These are phyloP conservation scores for Axis porcinus DNA, from an alignment of 2,113 vertebrate species.

Conservation along the genomic window DNA sequence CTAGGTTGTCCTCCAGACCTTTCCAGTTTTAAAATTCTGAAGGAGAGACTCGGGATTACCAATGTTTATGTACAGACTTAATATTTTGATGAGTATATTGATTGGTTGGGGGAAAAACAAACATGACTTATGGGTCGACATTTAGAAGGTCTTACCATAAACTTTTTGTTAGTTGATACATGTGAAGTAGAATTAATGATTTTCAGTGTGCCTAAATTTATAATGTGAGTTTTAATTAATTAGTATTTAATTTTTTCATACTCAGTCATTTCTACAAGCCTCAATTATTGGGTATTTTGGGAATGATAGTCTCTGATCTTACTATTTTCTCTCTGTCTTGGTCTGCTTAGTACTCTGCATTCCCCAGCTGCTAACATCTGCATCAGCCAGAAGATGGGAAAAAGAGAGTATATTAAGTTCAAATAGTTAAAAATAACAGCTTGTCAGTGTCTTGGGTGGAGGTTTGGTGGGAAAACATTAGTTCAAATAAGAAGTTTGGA, in stretches of 20 bases:
- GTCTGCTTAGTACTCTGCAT: not conserved
- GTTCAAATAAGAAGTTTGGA: not conserved
- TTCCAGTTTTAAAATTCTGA: not conserved
- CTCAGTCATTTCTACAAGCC: not conserved
- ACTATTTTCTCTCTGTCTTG: not conserved
- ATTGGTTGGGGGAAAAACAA: not conserved
- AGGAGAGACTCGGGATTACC: not conserved
- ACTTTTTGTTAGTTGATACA: not conserved
- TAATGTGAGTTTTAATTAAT: not conserved
- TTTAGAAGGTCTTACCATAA: not conserved
- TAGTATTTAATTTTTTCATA: not conserved
- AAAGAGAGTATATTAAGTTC: not conserved
- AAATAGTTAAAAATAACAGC: not conserved
- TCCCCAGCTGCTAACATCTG: not conserved
- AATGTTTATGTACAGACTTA: not conserved
- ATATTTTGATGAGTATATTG: not conserved
- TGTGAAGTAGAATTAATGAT: not conserved
- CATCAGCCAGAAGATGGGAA: not conserved
- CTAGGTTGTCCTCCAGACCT: not conserved
- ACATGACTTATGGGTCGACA: conserved; percentile 9
- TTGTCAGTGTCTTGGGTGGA: not conserved
- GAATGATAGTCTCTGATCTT: not conserved
- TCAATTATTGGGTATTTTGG: not conserved
- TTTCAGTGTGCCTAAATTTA: not conserved
- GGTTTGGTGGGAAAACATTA: not conserved